A percentile compares a stretch with the other conserved stretches of the same genome.
These are phyloP conservation scores for Ginglymostoma cirratum DNA, from an alignment of 2,113 vertebrate genomes.

Conservation along the genomic window DNA sequence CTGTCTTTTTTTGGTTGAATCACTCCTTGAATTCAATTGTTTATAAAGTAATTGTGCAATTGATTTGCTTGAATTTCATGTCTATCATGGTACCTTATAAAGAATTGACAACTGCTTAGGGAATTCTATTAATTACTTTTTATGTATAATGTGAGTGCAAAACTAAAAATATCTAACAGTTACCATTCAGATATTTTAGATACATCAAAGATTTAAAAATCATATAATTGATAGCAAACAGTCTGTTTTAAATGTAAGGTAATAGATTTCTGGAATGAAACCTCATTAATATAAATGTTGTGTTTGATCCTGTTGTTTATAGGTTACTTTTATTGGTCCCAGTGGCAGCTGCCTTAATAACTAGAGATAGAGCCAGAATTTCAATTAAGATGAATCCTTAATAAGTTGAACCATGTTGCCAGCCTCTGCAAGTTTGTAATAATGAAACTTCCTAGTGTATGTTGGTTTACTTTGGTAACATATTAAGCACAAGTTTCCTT, in stretches of 20 bases:
- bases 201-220: background rate
- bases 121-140: background rate
- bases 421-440: background rate
- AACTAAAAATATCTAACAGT: background rate
- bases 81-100: background rate
- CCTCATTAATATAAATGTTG: slow-evolving; percentile 12
- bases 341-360: background rate
- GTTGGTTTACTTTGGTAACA: background rate
- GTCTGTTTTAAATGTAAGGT: background rate
- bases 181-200: background rate
- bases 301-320: no score
- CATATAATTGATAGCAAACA: background rate
- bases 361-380: background rate
- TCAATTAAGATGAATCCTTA: slow-evolving; percentile 3
- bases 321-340: slow-evolving; percentile 6
- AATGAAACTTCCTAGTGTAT: background rate
- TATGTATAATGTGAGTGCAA: background rate
- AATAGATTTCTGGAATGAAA: background rate
- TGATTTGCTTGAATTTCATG: background rate
- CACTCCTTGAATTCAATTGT: background rate
- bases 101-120: background rate
- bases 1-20: background rate
- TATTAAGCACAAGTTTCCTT: background rate
- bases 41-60: background rate
- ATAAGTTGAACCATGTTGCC: background rate